Conservation (phyloP, 1,140 invertebrate species). For the Sarcophaga bullata region DNA sequence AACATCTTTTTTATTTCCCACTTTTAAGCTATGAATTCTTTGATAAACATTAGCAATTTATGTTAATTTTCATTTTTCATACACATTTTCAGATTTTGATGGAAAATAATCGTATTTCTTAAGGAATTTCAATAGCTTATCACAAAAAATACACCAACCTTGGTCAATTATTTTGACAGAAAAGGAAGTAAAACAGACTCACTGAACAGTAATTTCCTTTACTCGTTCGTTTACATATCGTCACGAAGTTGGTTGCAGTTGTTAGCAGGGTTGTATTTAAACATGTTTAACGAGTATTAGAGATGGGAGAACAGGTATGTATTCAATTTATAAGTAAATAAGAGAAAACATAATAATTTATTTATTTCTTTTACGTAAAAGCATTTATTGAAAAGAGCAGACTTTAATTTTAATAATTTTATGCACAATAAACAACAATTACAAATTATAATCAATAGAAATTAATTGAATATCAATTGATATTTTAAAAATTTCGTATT, state of each 20-base stretch:
- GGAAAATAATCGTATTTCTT: constrained; percentile 22
- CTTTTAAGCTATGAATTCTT: background rate
- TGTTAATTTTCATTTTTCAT: constrained; percentile 3
- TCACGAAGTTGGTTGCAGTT: constrained; percentile 31
- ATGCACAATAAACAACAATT: background rate
- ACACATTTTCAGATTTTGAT: constrained; percentile 41
- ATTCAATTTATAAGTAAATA: background rate
- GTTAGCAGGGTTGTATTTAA: constrained; percentile 1
- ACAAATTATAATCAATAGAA: no score
- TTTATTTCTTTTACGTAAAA: background rate
- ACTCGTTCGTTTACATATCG: constrained; percentile 11
- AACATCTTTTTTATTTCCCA: constrained; percentile 16
- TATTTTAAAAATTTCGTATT: no score
- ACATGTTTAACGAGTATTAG: background rate
- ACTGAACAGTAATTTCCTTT: constrained; percentile 47
- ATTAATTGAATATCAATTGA: no score
- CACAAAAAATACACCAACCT: constrained; percentile 60
- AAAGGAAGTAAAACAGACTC: constrained; percentile 58
- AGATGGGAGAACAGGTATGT: background rate
- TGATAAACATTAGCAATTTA: background rate
- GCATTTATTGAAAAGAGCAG: background rate
- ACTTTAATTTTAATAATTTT: background rate
- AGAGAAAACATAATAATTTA: background rate
- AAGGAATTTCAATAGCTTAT: background rate
- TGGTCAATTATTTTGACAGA: constrained; percentile 64